phyloP scores from a whole-genome alignment of 2,888 invertebrate species.

The Apocheima hispidaria region DNA sequence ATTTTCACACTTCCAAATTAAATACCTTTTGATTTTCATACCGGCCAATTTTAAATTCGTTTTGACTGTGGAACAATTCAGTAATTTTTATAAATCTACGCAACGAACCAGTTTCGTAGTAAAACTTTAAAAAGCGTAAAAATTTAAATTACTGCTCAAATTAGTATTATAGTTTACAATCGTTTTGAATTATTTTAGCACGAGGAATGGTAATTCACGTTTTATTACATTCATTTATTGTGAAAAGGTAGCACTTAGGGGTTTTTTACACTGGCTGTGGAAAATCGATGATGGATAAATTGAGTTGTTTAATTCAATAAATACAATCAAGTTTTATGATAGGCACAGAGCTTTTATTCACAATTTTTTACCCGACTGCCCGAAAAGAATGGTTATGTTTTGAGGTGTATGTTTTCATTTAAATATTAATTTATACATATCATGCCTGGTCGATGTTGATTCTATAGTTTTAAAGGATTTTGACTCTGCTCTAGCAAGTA shows the following conservation, averaged over 20 bases:
- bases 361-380: no score
- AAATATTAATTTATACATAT: no score
- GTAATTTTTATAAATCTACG: constrained; percentile 29
- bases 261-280: neutral
- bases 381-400: no score
- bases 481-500: no score
- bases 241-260: neutral
- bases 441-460: no score
- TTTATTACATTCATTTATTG: constrained; percentile 17
- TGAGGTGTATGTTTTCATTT: no score
- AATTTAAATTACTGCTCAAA: constrained; percentile 41
- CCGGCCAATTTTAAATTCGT: constrained; percentile 41
- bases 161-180: constrained; percentile 33
- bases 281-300: no score
- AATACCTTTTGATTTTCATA: constrained; percentile 28
- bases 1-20: constrained; percentile 36
- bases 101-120: constrained; percentile 35
- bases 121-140: constrained; percentile 43
- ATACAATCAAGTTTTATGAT: no score
- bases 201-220: constrained; percentile 12
- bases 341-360: no score
- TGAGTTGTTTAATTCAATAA: no score
- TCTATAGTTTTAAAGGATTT: no score
- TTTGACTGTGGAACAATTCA: constrained; percentile 35
- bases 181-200: constrained; percentile 31